phyloP scores from a whole-genome alignment of 2,888 invertebrate genomes.

The Cremastinae sp. region DNA sequence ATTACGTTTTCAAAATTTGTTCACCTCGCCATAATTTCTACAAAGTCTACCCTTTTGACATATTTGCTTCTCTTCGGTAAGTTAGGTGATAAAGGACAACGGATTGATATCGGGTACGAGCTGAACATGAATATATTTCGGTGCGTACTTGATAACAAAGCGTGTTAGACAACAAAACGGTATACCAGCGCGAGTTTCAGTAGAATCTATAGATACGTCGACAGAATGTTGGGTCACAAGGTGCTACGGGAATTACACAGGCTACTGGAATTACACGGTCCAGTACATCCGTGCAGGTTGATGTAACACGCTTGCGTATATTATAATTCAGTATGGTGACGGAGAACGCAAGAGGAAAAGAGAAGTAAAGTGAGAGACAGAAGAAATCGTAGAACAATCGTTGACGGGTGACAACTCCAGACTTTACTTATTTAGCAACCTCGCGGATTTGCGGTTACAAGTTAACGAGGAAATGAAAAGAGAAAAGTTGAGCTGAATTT shows the following conservation, averaged over 20 bases:
- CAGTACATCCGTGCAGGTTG: conserved; percentile 43
- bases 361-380: too few species aligned
- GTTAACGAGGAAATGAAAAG: conserved; percentile 49
- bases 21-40: too few species aligned
- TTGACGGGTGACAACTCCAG: conserved; percentile 26
- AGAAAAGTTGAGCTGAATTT: conserved; percentile 52
- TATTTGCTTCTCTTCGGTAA: neutral
- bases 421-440: conserved; percentile 36
- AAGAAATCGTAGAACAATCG: neutral
- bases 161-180: conserved; percentile 19
- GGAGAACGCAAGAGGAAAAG: conserved; percentile 21
- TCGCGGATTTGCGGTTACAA: conserved; percentile 26
- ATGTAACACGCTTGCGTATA: neutral
- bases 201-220: too few species aligned
- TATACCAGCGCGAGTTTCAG: conserved; percentile 3
- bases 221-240: neutral
- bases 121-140: neutral
- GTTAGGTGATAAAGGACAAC: conserved; percentile 2
- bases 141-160: neutral
- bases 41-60: neutral
- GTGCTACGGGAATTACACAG: conserved; percentile 37
- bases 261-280: conserved; percentile 36
- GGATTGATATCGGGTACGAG: neutral
- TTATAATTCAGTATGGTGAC: conserved; percentile 4
- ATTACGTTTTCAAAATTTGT: too few species aligned